phyloP scores from a whole-genome alignment of 2,113 vertebrate species.

The Scytalopus superciliaris region DNA sequence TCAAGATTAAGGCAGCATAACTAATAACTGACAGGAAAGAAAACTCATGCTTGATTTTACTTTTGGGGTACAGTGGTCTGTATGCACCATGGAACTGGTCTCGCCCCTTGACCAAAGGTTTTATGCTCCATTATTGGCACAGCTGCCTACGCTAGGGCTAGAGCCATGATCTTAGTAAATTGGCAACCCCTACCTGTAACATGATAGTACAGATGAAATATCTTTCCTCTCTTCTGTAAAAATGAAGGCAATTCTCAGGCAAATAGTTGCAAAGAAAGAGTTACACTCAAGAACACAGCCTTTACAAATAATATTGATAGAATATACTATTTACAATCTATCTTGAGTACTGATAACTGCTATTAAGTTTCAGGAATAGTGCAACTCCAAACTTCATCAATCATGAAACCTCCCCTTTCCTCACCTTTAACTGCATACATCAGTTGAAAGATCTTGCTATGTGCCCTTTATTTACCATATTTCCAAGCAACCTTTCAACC shows the following conservation, averaged over 20 bases:
- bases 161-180: not conserved
- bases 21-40: not conserved
- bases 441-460: not conserved
- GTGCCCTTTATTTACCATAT: not conserved
- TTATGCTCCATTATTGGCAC: not conserved
- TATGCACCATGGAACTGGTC: not conserved
- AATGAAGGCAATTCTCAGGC: not conserved
- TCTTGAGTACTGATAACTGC: not conserved
- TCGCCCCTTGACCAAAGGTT: not conserved
- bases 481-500: not conserved
- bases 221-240: not conserved
- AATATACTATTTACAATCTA: not conserved
- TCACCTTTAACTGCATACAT: not conserved
- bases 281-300: not conserved
- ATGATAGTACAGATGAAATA: not conserved
- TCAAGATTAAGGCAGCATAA: not conserved
- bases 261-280: not conserved
- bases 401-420: not conserved
- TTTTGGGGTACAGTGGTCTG: fast-evolving
- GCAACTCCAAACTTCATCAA: not conserved
- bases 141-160: not conserved
- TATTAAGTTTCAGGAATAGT: not conserved
- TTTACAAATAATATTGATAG: not conserved
- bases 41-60: not conserved
- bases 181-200: not conserved